Conservation (phyloP, 2,888 invertebrate genomes). For the Diarsia dahlii region DNA sequence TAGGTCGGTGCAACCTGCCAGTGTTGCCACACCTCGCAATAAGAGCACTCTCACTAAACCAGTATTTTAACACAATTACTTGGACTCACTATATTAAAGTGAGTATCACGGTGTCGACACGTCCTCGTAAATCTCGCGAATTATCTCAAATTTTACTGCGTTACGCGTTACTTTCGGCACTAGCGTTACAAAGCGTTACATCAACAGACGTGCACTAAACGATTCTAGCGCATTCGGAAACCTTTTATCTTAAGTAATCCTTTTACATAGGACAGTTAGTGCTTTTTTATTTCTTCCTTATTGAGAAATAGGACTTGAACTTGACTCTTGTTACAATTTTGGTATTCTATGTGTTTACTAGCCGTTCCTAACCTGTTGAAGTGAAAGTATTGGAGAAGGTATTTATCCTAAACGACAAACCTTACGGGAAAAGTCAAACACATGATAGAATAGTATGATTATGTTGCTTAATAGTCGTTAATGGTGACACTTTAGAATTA, state of each 20-base stretch:
- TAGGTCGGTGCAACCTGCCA: conserved; percentile 2
- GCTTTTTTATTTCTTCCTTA: conserved; percentile 21
- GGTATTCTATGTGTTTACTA: background rate
- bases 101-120: conserved; percentile 14
- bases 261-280: background rate
- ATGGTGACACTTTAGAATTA: background rate
- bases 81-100: background rate
- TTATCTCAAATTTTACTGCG: conserved; percentile 25
- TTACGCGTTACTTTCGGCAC: conserved; percentile 27
- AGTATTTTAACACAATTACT: conserved; percentile 41
- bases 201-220: conserved; percentile 33
- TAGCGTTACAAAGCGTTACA: conserved; percentile 18
- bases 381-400: background rate
- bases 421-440: background rate
- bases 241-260: conserved; percentile 39
- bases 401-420: background rate
- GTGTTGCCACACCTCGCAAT: conserved; percentile 43
- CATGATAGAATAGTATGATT: background rate
- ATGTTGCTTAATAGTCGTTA: no score
- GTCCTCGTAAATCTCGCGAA: conserved; percentile 27
- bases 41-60: conserved; percentile 36
- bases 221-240: conserved; percentile 19
- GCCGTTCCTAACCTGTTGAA: background rate
- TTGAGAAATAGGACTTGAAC: conserved; percentile 11
- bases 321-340: background rate